Evolutionary conservation across 2,888 invertebrate species (phyloP), one percentile per base, ranked within the genome.

Genomic region (Cryptocheilus praepositus): DNA sequence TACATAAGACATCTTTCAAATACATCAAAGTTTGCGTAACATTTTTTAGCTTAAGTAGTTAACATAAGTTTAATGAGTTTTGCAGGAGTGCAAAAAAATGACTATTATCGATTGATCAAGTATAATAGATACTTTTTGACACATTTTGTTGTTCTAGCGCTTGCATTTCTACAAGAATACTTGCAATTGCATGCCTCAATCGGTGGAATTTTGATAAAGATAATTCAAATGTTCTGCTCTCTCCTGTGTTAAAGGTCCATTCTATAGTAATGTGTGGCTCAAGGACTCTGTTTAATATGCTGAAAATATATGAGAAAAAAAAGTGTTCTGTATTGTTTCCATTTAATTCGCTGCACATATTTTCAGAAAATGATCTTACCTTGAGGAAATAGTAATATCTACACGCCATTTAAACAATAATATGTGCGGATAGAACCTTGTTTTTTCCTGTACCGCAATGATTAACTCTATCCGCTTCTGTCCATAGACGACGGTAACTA

Each of bases 151-250:
- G 89, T 76, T 91, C 90, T 65, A 91, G 74, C 0, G 86, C 80
- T 67, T 90, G 90, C 79, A 91, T 87, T 79, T 91, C 91, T 62
- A 90, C 89, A 0, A 91, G 84, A 54, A 91, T 77, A 62, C 89
- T 83, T 3, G 91, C 91, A 49, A 91, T 83, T 45, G 89, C 89
- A 71, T 90, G 90, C 11, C 91, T 88, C 53, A 91, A 73, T 55
- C 90, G 88, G 81, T 91, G 91, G 74, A 91, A 91, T 83, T 90
- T 90, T 1, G 89, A 75, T 22, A 91, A 79, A 21, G 91, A 89
- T 59, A 91, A 80, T 83, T 91, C 91, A 71, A 91, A 89, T 36
- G 89, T 90, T 52, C 89, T 85, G 61, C 84, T 85, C 66, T 89
- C 87, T 2, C 90, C 91, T 67, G 89, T 89, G 36, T 83, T 84